These are phyloP conservation scores for Drosophila arizonae DNA, from an alignment of 1,140 invertebrate species.

Conservation along the genomic window DNA sequence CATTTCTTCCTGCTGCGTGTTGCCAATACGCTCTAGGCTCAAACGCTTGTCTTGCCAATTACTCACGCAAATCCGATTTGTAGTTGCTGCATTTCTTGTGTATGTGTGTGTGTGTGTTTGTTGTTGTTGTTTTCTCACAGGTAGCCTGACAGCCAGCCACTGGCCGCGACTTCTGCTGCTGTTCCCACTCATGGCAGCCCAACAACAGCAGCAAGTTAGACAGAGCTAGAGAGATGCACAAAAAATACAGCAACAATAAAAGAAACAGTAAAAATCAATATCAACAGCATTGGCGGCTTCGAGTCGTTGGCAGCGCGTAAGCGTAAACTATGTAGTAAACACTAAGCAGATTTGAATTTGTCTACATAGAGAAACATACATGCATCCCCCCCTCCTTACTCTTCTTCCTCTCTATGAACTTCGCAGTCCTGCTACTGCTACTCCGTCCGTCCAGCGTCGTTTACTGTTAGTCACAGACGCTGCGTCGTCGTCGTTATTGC, in stretches of 20 bases:
- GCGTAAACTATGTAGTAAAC: slow-evolving; percentile 77
- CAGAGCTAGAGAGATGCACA: slow-evolving; percentile 14
- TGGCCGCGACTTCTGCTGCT: slow-evolving; percentile 33
- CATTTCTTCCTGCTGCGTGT: slow-evolving; percentile 43
- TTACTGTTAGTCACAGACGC: slow-evolving; percentile 74
- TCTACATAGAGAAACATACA: slow-evolving; percentile 16
- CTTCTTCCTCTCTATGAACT: background rate
- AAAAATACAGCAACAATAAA: background rate
- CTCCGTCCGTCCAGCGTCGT: slow-evolving; percentile 10
- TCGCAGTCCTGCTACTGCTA: too few relatives aligned
- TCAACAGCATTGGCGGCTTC: slow-evolving; percentile 67
- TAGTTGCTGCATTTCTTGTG: slow-evolving; percentile 46
- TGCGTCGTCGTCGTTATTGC: slow-evolving; percentile 56
- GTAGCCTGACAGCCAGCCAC: slow-evolving; percentile 40
- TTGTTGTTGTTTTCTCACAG: slow-evolving; percentile 16
- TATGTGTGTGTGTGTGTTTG: background rate
- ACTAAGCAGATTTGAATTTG: slow-evolving; percentile 73
- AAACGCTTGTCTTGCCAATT: slow-evolving; percentile 73
- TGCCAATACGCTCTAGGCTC: slow-evolving; percentile 47
- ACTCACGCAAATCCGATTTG: slow-evolving; percentile 81
- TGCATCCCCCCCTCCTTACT: background rate
- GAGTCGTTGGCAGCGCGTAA: slow-evolving; percentile 53
- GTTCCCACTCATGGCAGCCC: slow-evolving; percentile 22
- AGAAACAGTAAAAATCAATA: slow-evolving; percentile 69
- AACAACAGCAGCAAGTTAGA: slow-evolving; percentile 22